Percentiles rank a stretch among this genome's conserved stretches.
Evolutionary conservation across 2,797 vertebrate genomes (phyloP).

Genomic region (Phoeniculus purpureus): DNA sequence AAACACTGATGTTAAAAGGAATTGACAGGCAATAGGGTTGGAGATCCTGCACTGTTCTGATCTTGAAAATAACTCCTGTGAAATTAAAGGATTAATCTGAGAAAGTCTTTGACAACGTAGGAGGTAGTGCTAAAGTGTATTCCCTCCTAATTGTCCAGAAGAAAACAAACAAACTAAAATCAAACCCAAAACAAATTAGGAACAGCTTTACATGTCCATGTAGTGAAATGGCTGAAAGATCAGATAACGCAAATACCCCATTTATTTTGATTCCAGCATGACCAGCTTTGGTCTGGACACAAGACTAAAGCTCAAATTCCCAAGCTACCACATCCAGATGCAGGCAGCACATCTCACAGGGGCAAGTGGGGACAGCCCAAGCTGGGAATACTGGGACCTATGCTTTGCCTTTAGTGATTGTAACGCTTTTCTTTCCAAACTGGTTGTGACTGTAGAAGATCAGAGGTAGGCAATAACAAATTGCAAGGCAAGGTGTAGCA

Average conservation of each 20-base stretch:
- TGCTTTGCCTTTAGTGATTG: background rate
- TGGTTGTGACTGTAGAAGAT: background rate
- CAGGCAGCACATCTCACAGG: background rate
- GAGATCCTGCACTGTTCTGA: slow-evolving; percentile 56
- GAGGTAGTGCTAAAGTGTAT: slow-evolving; percentile 20
- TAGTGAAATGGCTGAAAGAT: background rate
- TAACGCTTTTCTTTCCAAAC: background rate
- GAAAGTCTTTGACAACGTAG: slow-evolving; percentile 49
- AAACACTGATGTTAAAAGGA: slow-evolving; percentile 65
- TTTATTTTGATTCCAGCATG: background rate
- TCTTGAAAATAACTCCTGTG: slow-evolving; percentile 62
- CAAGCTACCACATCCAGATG: background rate
- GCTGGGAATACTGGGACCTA: background rate
- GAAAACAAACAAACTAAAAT: background rate
- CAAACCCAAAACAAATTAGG: background rate
- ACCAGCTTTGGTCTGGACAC: background rate
- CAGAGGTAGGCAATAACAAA: background rate
- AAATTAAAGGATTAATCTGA: slow-evolving; percentile 71
- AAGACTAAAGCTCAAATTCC: background rate
- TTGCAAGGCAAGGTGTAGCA: background rate
- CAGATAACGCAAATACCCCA: background rate
- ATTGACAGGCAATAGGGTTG: slow-evolving; percentile 74
- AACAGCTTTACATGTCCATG: background rate
- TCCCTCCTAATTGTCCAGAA: background rate
- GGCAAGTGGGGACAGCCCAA: background rate